Conservation (phyloP, 2,797 vertebrate species). For the Thunnus albacares region DNA sequence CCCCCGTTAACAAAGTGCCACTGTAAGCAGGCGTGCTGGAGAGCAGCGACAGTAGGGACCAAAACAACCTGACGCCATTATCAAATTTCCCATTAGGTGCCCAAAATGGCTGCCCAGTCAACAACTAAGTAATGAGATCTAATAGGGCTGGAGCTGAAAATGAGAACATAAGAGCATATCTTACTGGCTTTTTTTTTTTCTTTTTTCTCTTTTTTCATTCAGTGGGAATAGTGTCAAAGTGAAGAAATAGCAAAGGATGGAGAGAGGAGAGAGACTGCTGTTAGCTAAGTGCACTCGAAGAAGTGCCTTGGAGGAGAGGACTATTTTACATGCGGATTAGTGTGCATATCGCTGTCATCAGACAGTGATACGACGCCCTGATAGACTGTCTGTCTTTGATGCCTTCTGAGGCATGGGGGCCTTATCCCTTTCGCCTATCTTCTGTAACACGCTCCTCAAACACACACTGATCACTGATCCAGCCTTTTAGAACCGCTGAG, state of each 20-base stretch:
- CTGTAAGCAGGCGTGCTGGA: constrained; percentile 8
- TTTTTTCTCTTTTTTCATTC: constrained; percentile 1
- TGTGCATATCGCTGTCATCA: constrained; percentile 80
- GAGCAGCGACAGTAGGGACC: constrained; percentile 44
- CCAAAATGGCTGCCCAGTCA: constrained; percentile 68
- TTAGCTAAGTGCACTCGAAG: constrained; percentile 75
- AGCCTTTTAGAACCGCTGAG: constrained; percentile 52
- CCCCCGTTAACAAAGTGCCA: constrained; percentile 45
- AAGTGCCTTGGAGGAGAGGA: constrained; percentile 77
- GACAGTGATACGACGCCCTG: constrained; percentile 73
- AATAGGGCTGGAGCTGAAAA: constrained; percentile 56
- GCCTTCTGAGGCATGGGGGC: constrained; percentile 70
- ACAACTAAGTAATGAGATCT: constrained; percentile 72
- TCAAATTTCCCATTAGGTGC: constrained; percentile 72
- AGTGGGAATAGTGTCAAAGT: constrained; percentile 42
- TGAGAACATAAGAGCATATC: constrained; percentile 52
- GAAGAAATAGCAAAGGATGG: constrained; percentile 18
- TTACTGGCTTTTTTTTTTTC: not conserved
- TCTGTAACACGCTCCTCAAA: constrained; percentile 69
- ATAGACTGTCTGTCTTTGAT: constrained; percentile 80
- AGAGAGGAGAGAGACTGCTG: constrained; percentile 36
- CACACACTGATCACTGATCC: constrained; percentile 57
- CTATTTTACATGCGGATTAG: constrained; percentile 86
- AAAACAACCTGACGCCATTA: constrained; percentile 70
- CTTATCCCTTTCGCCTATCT: constrained; percentile 82